Evolutionary conservation across 2,888 invertebrate genomes (phyloP).

Genomic region (Dysmachus trigonus): DNA sequence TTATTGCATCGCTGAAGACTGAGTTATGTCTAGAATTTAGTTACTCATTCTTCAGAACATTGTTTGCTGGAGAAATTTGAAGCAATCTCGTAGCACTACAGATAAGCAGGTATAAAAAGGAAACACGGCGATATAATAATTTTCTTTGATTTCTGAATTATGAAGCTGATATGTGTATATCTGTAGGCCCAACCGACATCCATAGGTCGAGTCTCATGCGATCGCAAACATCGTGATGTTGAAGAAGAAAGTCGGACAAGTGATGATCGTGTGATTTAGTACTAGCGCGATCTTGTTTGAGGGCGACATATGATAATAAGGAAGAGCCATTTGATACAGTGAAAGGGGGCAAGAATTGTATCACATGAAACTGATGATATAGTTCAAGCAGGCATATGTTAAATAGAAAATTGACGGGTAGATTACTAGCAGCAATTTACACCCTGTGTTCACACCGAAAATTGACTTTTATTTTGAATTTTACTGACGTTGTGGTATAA

Average conservation of each 20-base stretch:
- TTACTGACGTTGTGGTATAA: not conserved
- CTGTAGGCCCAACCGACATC: not conserved
- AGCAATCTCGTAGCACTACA: not conserved
- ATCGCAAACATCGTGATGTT: not conserved
- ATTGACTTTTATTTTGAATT: not conserved
- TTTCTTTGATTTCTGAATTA: not conserved
- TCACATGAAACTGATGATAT: not conserved
- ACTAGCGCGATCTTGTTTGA: constrained; percentile 18
- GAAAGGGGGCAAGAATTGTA: not conserved
- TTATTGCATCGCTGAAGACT: not conserved
- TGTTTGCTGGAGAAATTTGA: not conserved
- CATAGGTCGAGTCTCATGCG: not conserved
- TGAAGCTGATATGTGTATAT: not conserved
- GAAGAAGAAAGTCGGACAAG: constrained; percentile 31
- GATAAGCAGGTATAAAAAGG: not conserved
- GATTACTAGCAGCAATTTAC: not conserved
- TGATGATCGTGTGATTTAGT: constrained; percentile 45
- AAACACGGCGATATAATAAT: not conserved
- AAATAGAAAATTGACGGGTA: not conserved
- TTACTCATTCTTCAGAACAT: not conserved
- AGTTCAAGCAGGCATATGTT: not conserved
- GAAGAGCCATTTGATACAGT: constrained; percentile 44
- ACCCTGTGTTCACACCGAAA: not conserved
- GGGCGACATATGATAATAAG: constrained; percentile 45
- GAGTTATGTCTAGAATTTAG: not conserved